phyloP scores from a whole-genome alignment of 2,113 vertebrate genomes.

The Lepus timidus region DNA sequence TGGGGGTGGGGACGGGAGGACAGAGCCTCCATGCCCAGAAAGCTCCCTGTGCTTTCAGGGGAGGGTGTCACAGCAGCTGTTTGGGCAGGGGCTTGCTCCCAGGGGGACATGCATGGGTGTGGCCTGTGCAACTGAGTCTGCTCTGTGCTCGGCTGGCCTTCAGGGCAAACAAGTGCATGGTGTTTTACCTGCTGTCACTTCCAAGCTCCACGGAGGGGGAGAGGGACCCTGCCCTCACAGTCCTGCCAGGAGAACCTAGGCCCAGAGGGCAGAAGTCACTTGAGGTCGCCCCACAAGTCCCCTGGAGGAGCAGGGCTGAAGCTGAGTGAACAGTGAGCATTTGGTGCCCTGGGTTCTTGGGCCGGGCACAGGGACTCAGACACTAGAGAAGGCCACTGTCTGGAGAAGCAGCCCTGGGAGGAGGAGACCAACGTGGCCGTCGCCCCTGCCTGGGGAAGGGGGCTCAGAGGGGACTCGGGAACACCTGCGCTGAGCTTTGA shows the following conservation, averaged over 20 bases:
- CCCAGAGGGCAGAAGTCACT: background rate
- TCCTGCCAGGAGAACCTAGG: constrained; percentile 11
- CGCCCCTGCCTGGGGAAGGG: background rate
- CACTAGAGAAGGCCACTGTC: background rate
- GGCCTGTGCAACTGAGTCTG: background rate
- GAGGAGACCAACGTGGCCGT: background rate
- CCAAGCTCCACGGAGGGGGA: background rate
- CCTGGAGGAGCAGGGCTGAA: background rate
- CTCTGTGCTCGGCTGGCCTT: background rate
- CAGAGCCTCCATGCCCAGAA: background rate
- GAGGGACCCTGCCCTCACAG: background rate
- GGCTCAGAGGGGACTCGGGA: background rate
- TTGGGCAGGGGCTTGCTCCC: background rate
- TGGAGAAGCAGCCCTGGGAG: background rate
- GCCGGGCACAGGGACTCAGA: background rate
- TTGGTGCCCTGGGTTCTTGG: background rate
- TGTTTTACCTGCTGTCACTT: background rate
- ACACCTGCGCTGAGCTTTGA: constrained; percentile 42
- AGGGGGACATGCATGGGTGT: background rate
- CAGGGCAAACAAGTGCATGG: background rate
- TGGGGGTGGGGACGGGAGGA: constrained; percentile 46
- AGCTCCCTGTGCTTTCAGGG: background rate
- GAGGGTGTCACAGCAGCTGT: background rate
- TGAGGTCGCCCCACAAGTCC: background rate
- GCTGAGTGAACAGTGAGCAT: background rate